phyloP scores from a whole-genome alignment of 2,113 vertebrate species.

The Antechinus flavipes region DNA sequence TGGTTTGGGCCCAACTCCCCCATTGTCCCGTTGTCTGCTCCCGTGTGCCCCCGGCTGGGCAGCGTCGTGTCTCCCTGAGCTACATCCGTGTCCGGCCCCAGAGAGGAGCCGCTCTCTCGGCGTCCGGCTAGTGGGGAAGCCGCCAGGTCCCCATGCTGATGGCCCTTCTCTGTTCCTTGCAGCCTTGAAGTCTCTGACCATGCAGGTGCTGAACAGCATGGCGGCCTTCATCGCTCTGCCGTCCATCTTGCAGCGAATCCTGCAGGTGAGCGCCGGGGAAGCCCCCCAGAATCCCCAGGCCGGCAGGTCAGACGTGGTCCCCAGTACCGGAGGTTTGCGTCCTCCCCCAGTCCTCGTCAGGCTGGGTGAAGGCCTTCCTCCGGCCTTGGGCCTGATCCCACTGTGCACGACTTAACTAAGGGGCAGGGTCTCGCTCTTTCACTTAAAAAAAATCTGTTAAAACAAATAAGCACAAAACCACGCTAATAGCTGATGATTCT shows the following conservation, averaged over 20 bases:
- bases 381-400: background rate
- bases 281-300: background rate
- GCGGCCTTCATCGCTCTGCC: slow-evolving; percentile 95
- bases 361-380: background rate
- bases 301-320: too few relatives aligned
- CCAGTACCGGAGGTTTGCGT: too few relatives aligned
- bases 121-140: background rate
- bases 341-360: too few relatives aligned
- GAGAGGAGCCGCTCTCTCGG: background rate
- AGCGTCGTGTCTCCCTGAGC: background rate
- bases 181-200: slow-evolving; percentile 96
- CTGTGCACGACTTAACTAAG: background rate
- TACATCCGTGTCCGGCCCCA: slow-evolving; percentile 6
- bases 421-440: slow-evolving; percentile 26
- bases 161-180: slow-evolving; percentile 53
- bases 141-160: slow-evolving; percentile 29
- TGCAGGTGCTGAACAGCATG: slow-evolving; percentile 97
- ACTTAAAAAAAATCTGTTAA: slow-evolving; percentile 13
- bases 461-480: slow-evolving; percentile 22
- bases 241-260: slow-evolving; percentile 94
- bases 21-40: background rate
- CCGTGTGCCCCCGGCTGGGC: too few relatives aligned
- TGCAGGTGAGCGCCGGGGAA: slow-evolving; percentile 89
- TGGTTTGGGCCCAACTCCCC: background rate
- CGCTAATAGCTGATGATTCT: slow-evolving; percentile 17